These are phyloP conservation scores for Butorides virescens DNA, from an alignment of 2,113 vertebrate species.

Conservation along the genomic window DNA sequence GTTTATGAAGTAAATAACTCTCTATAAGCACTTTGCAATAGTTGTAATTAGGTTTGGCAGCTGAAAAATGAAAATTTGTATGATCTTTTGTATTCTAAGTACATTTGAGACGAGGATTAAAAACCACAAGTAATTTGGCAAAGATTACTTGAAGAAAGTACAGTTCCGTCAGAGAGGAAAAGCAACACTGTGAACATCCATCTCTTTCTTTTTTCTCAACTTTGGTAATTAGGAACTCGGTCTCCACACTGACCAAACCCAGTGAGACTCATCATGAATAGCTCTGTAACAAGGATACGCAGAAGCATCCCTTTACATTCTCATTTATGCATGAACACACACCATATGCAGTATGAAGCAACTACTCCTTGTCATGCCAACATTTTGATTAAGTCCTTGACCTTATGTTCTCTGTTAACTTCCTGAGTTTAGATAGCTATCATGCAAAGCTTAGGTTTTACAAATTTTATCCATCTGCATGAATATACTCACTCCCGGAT, in stretches of 20 bases:
- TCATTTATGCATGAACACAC: background rate
- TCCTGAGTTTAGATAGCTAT: constrained; percentile 23
- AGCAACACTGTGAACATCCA: background rate
- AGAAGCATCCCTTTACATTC: background rate
- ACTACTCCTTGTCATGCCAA: background rate
- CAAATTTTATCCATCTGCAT: background rate
- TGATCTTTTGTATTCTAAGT: background rate
- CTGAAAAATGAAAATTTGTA: background rate
- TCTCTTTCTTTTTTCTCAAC: background rate
- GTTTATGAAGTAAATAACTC: background rate
- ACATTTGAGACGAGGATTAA: background rate
- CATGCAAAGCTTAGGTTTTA: background rate
- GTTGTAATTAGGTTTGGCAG: background rate
- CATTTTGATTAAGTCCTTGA: constrained; percentile 21
- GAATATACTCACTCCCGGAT: background rate
- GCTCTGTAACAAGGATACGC: background rate
- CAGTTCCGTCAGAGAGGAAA: background rate
- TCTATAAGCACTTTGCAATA: background rate
- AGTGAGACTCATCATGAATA: background rate
- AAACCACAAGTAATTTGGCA: constrained; percentile 22
- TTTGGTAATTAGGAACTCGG: background rate
- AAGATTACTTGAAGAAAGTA: background rate
- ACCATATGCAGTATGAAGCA: background rate
- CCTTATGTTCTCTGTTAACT: constrained; percentile 30
- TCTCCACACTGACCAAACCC: background rate